Evolutionary conservation across 2,797 vertebrate species (phyloP), one percentile per base, ranked within the genome.

Genomic region (Pitangus sulphuratus): DNA sequence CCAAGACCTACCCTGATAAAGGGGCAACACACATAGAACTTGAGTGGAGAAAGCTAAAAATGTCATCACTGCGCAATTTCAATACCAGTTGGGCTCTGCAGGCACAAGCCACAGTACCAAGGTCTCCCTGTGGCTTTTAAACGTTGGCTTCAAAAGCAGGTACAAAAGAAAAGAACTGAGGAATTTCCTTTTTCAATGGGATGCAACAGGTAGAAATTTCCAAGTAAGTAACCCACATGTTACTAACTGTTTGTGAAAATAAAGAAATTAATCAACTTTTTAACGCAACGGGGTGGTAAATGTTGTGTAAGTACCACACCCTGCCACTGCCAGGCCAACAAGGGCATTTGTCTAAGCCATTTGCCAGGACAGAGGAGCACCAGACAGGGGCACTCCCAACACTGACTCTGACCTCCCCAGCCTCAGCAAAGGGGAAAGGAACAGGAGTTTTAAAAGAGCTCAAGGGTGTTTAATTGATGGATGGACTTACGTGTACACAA

Each of bases 361-460:
- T 30, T 60, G 26, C 19, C 35, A 33, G 31, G 44, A 37, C 24
- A 51, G 62, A 66, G 68, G 2, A 65, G 26, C 39, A 33, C 25
- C 22, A 61, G 51, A 39, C 1, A 84, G 37, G 83, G 47, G 35
- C 22, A 16, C n/a, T 35, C 30, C 40, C 40, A 65, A 42, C 57
- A 50, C 51, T 54, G 51, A 30, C 47, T 37, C 31, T 10, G 15
- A n/a, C 31, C 56, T 54, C 21, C n/a, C 24, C 62, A 60, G 61
- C 25, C 68, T 31, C 3, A 0, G 18, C 1, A 0, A 50, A 64
- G 8, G 28, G 35, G 12, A 50, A 53, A 37, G 33, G 24, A 87
- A 87, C 6, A 44, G 18, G 15, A 42, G 31, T 80, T 88, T 69
- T 42, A 53, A 66, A 80, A n/a, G 48, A 84, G n/a, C 12, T 22